These are phyloP conservation scores for Sesia bembeciformis DNA, from an alignment of 2,888 invertebrate species.

Conservation along the genomic window DNA sequence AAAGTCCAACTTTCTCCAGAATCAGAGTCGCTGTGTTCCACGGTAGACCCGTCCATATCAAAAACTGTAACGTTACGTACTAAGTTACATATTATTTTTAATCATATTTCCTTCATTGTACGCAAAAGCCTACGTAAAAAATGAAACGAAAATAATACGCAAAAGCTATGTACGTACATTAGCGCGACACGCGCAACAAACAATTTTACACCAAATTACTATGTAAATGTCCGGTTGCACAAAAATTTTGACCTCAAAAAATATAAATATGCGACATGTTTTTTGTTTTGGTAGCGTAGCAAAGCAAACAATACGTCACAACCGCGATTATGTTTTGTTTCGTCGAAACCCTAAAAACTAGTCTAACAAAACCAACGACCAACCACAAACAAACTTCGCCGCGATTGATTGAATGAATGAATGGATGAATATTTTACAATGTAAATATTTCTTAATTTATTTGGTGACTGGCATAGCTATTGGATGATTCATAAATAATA, in stretches of 20 bases:
- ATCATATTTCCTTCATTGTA: conserved; percentile 1
- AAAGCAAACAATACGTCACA: conserved; percentile 17
- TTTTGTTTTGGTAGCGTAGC: conserved; percentile 34
- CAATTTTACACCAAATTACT: conserved; percentile 19
- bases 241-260: conserved; percentile 33
- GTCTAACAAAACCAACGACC: no score
- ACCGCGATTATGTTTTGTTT: conserved; percentile 18
- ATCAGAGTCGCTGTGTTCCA: conserved; percentile 67
- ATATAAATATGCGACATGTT: conserved; percentile 27
- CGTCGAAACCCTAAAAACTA: conserved; percentile 3
- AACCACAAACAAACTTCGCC: no score
- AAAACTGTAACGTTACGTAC: conserved; percentile 10
- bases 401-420: no score
- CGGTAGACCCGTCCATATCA: conserved; percentile 46
- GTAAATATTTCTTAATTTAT: no score
- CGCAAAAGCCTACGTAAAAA: conserved; percentile 3
- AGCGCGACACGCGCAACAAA: conserved; percentile 20
- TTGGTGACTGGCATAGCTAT: no score
- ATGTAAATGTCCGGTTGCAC: conserved; percentile 27
- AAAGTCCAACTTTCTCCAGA: conserved; percentile 70
- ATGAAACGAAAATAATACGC: conserved; percentile 11
- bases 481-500: no score
- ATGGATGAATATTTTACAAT: no score
- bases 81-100: conserved; percentile 1
- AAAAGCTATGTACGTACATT: conserved; percentile 18